Evolutionary conservation across 37 sponge, comb jelly and placozoan genomes (phyloP), one percentile per base, ranked within the genome.

Genomic region (Aplysina aerophoba): DNA sequence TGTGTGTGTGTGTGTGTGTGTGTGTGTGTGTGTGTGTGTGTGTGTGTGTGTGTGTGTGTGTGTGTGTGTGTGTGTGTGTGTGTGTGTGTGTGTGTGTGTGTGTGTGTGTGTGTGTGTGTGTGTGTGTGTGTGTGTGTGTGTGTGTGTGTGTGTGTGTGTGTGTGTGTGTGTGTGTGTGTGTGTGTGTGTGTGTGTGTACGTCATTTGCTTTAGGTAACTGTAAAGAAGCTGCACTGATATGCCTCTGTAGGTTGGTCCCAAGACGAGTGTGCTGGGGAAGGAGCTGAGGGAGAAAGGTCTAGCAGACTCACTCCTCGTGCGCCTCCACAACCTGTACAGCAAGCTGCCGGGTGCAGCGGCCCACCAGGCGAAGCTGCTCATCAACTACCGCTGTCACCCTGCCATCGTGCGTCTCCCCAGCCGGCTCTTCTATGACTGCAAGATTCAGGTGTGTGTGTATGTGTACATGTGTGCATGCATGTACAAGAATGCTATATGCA

Each of bases 161-260:
- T n/a, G n/a, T n/a, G n/a, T n/a, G n/a, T n/a, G n/a, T n/a, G n/a
- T n/a, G n/a, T n/a, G n/a, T n/a, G n/a, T n/a, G n/a, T n/a, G n/a
- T n/a, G n/a, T n/a, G n/a, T n/a, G n/a, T n/a, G n/a, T n/a, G n/a
- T n/a, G n/a, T n/a, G n/a, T n/a, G n/a, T n/a, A n/a, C n/a, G n/a
- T n/a, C n/a, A n/a, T n/a, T n/a, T n/a, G n/a, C n/a, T 22, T 69
- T 34, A 81, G 16, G 14, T 24, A 67, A 14, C n/a, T 28, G 14
- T 25, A 28, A 25, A 14, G 14, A 67, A 24, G 25, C 15, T 58
- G 58, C 24, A 16, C 11, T 81, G 59, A 58, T 14, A 67, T 22
- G 27, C 81, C 8, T 20, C 30, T 84, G n/a, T 40, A 93, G 94
- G 94, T 90, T 90, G 94, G 94, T 37, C 94, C 94, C 15, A n/a